Conservation (phyloP, 2,797 vertebrate genomes). For the Onychomys leucogaster region DNA sequence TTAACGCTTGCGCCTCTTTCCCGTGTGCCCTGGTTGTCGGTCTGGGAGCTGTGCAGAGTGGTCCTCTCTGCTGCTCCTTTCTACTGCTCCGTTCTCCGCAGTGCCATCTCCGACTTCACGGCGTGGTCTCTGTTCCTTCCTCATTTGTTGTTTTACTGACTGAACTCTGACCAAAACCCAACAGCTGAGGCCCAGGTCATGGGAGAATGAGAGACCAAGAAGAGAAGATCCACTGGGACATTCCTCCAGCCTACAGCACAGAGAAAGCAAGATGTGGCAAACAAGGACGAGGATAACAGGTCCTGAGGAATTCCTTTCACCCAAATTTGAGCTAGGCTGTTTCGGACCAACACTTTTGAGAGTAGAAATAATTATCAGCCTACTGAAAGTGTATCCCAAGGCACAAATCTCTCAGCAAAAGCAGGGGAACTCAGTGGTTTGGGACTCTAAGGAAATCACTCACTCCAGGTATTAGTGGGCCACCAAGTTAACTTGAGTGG, state of each 20-base stretch:
- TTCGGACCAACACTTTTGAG: not conserved
- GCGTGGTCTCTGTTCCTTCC: not conserved
- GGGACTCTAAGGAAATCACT: not conserved
- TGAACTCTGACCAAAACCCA: not conserved
- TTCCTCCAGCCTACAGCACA: not conserved
- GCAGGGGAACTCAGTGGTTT: not conserved
- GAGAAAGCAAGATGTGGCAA: not conserved
- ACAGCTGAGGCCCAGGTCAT: not conserved
- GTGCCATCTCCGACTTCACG: not conserved
- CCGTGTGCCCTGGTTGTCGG: too few species aligned
- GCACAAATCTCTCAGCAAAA: not conserved
- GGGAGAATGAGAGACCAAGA: not conserved
- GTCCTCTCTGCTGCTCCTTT: not conserved
- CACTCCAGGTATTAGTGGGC: not conserved
- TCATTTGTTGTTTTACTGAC: not conserved
- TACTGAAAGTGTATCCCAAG: not conserved
- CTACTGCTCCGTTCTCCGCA: not conserved
- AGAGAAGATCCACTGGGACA: not conserved
- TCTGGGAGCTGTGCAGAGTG: not conserved
- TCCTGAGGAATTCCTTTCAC: not conserved
- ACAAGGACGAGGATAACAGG: not conserved
- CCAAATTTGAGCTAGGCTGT: not conserved
- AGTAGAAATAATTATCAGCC: not conserved
- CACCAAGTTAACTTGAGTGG: not conserved
- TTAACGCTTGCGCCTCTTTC: not conserved